These are phyloP conservation scores for Eustalomyia histrio DNA, from an alignment of 2,888 invertebrate genomes.

Conservation along the genomic window DNA sequence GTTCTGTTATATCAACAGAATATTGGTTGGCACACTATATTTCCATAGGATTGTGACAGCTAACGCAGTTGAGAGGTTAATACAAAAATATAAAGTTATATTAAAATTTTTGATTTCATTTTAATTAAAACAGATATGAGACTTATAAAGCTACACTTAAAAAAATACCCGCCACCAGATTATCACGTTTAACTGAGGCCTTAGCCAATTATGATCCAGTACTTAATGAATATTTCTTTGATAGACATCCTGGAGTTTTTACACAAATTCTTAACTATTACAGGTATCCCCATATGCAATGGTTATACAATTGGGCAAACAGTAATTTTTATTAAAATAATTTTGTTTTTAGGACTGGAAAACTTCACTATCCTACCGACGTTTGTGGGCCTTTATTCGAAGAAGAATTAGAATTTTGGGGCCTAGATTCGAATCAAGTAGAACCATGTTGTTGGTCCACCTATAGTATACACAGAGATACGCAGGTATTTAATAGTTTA, in stretches of 20 bases:
- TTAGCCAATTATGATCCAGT: conserved; percentile 94
- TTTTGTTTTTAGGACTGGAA: conserved; percentile 90
- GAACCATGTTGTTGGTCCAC: conserved; percentile 99
- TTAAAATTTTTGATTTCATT: too few species aligned
- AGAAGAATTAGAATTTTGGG: conserved; percentile 98
- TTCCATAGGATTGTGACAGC: too few species aligned
- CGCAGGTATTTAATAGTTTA: conserved; percentile 82
- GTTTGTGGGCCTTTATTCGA: conserved; percentile 98
- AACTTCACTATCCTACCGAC: conserved; percentile 96
- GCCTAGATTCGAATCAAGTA: conserved; percentile 97
- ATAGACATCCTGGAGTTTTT: conserved; percentile 93
- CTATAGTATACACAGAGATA: conserved; percentile 91
- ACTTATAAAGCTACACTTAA: conserved; percentile 90
- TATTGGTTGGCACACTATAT: too few species aligned
- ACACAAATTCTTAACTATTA: conserved; percentile 94
- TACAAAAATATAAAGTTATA: too few species aligned
- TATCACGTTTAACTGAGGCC: conserved; percentile 90
- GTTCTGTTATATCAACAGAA: too few species aligned
- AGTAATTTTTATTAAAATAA: not conserved
- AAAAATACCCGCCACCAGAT: conserved; percentile 92
- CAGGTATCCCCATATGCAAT: conserved; percentile 79
- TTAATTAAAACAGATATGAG: conserved; percentile 81
- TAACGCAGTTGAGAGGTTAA: too few species aligned
- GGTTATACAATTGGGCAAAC: not conserved
- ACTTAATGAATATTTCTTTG: conserved; percentile 93